These are phyloP conservation scores for Steinernema feltiae DNA, from an alignment of 1,140 invertebrate genomes.

Conservation along the genomic window DNA sequence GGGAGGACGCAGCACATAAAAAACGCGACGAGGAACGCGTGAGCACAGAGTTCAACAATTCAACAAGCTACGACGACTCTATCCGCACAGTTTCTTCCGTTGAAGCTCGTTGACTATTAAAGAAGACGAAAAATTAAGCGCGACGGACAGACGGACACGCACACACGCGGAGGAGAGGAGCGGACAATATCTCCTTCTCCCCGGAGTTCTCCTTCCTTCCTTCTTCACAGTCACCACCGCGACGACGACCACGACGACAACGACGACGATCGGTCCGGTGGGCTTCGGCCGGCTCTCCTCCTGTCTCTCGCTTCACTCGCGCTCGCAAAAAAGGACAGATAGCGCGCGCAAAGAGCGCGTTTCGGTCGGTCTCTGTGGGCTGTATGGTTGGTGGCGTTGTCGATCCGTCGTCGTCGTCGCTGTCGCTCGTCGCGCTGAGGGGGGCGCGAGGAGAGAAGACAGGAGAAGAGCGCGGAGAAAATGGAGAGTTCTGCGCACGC, in stretches of 20 bases:
- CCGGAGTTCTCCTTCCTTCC: neutral
- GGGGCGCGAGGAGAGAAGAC: neutral
- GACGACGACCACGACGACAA: too few relatives aligned
- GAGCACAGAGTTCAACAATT: neutral
- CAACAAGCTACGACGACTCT: neutral
- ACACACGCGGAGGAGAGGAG: neutral
- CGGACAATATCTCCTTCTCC: neutral
- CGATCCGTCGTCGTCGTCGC: neutral
- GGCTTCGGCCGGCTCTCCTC: neutral
- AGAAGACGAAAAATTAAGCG: neutral
- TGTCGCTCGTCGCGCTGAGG: neutral
- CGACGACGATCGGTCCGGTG: neutral
- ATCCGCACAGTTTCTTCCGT: neutral
- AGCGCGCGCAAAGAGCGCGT: conserved; percentile 8
- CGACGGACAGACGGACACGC: neutral
- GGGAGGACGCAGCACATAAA: neutral
- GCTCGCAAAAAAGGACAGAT: conserved; percentile 13
- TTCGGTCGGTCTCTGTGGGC: neutral
- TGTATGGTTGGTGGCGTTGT: conserved; percentile 1
- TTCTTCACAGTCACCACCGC: too few relatives aligned
- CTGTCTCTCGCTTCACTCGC: neutral
- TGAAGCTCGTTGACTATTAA: neutral
- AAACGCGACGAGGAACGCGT: neutral
- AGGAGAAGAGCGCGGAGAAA: neutral
- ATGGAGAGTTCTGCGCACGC: neutral